These are phyloP conservation scores for Trididemnum miniatum DNA, from an alignment of 23 tunicate genomes.

Conservation along the genomic window DNA sequence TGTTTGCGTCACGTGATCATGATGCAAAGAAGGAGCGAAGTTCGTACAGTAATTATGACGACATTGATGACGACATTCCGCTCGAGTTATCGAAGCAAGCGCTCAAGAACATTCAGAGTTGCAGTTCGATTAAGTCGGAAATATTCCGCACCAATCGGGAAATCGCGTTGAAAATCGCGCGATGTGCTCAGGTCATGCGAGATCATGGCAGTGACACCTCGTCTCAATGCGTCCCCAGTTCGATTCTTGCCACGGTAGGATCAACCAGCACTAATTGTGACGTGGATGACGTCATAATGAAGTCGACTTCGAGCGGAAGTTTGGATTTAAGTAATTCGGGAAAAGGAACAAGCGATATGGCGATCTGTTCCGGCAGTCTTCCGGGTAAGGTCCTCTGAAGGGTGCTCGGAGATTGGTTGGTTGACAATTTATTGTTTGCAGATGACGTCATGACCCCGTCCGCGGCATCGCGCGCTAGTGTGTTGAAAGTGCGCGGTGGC, in stretches of 20 bases:
- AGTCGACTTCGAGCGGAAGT: background rate
- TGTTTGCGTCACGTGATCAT: background rate
- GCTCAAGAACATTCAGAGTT: slow-evolving; percentile 1
- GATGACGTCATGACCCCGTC: too few species aligned
- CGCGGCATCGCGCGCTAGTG: too few species aligned
- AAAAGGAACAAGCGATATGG: too few species aligned
- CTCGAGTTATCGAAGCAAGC: background rate
- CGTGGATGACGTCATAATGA: background rate
- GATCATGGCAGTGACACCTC: too few species aligned
- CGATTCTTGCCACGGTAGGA: too few species aligned
- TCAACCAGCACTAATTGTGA: background rate
- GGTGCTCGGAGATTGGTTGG: too few species aligned
- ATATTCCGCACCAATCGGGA: background rate
- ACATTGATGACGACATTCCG: slow-evolving; percentile 18
- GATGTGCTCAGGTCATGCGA: background rate
- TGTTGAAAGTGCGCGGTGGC: too few species aligned
- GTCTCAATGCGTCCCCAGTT: too few species aligned
- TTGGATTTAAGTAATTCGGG: too few species aligned
- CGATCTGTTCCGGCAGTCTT: too few species aligned
- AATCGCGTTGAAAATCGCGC: background rate
- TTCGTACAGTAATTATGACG: slow-evolving; percentile 13
- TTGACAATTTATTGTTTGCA: too few species aligned
- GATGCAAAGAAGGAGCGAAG: background rate
- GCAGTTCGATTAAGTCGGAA: background rate
- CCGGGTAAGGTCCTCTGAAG: too few species aligned